Evolutionary conservation across 2,888 invertebrate genomes (phyloP), one percentile per base, ranked within the genome.

Genomic region (Halictus quadricinctus): DNA sequence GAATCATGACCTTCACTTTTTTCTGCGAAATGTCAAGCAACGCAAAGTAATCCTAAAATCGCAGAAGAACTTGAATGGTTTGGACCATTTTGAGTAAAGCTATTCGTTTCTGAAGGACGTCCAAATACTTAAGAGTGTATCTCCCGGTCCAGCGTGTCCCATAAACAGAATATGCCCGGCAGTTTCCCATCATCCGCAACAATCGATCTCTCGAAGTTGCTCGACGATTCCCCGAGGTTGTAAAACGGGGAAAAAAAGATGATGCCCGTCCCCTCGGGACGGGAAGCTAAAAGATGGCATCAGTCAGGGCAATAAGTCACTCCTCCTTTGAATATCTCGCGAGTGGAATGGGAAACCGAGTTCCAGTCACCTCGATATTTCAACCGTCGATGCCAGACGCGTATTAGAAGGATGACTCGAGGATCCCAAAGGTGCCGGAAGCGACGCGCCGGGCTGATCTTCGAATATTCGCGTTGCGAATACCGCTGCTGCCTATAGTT

Each of bases 331-430:
- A 66, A 66, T 66, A 18, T 66, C 36, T 36, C 36, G 36, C 36
- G 8, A n/a, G 3, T n/a, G 54, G 21, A 3, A 54, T n/a, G 66
- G 36, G 29, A 36, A 29, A 25, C 64, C 64, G 64, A 64, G 64
- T 21, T 66, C 66, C 66, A 66, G 81, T 72, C 72, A 72, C 64
- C n/a, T 15, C 64, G 50, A 79, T 81, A 66, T 81, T 73, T 80
- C 66, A 79, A 15, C n/a, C 50, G 79, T 64, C 29, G 25, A n/a
- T 18, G 13, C 12, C 66, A 66, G 36, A 66, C 66, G 66, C 70
- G 36, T 80, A 74, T 73, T 50, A 41, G 36, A 29, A 18, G 29
- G 36, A 66, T 66, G 36, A 66, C 21, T 66, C 66, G 66, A 66
- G 66, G 21, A 18, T 36, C 36, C 25, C 25, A 1, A 3, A 25